These are phyloP conservation scores for Leptinotarsa texana DNA, from an alignment of 1,140 invertebrate genomes.

Conservation along the genomic window DNA sequence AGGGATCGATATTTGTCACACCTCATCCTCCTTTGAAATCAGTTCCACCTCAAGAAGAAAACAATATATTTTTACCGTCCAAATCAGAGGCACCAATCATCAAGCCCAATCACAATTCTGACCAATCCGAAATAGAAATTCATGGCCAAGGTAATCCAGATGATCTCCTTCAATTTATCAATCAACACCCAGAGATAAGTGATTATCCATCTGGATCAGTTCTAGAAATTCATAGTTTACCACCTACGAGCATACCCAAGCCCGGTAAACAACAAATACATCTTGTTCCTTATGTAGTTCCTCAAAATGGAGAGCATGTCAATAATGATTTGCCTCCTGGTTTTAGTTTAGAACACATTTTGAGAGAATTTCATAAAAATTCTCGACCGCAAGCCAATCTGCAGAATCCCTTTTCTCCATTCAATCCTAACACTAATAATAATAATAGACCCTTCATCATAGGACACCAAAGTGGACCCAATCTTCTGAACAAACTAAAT, in stretches of 20 bases:
- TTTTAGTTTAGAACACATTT: slow-evolving; percentile 49
- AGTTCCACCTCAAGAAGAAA: neutral
- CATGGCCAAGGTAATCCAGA: slow-evolving; percentile 46
- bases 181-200: slow-evolving; percentile 52
- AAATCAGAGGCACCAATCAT: neutral
- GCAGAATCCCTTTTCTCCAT: slow-evolving; percentile 29
- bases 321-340: slow-evolving; percentile 34
- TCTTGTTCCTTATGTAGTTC: slow-evolving; percentile 22
- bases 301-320: slow-evolving; percentile 20
- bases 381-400: slow-evolving; percentile 30
- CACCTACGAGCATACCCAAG: neutral
- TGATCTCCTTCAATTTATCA: slow-evolving; percentile 50
- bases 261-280: slow-evolving; percentile 22
- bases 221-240: slow-evolving; percentile 51
- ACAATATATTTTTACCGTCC: neutral
- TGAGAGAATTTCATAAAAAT: slow-evolving; percentile 51
- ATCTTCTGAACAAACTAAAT: slow-evolving; percentile 26
- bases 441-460: slow-evolving; percentile 4
- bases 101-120: slow-evolving; percentile 1
- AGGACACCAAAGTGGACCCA: slow-evolving; percentile 25
- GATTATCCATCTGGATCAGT: slow-evolving; percentile 53
- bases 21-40: slow-evolving; percentile 23
- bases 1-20: slow-evolving; percentile 29
- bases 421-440: neutral
- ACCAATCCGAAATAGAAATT: slow-evolving; percentile 30